Percentiles rank a stretch among this genome's conserved stretches.
phyloP scores from a whole-genome alignment of 2,888 invertebrate species.

The Mechanitis mazaeus region DNA sequence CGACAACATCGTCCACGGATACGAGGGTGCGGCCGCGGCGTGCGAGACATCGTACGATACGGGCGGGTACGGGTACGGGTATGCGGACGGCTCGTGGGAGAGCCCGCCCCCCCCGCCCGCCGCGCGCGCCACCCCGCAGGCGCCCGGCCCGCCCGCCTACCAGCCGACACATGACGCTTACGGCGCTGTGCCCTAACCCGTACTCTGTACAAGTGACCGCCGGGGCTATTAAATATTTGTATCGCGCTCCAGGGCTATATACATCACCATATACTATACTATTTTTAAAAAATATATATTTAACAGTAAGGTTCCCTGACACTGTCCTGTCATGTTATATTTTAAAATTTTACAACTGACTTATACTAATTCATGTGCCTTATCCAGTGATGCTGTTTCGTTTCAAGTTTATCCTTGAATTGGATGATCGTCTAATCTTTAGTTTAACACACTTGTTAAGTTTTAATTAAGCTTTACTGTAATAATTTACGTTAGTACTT shows the following conservation, averaged over 20 bases:
- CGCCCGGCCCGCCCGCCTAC: constrained; percentile 69
- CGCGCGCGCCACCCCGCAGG: constrained; percentile 62
- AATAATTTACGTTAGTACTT: too few species aligned
- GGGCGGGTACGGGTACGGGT: constrained; percentile 36
- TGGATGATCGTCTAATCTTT: background rate
- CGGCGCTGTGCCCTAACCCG: constrained; percentile 37
- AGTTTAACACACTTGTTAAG: background rate
- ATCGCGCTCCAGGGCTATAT: background rate
- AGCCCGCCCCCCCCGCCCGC: constrained; percentile 62
- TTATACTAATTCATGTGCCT: constrained; percentile 2
- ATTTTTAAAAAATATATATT: background rate
- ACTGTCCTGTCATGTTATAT: background rate
- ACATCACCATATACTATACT: background rate
- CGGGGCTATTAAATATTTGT: too few species aligned
- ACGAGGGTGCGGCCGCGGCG: constrained; percentile 48
- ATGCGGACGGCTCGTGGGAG: constrained; percentile 46
- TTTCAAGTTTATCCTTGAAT: background rate
- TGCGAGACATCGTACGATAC: constrained; percentile 44
- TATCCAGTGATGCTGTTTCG: constrained; percentile 1
- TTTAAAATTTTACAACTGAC: background rate
- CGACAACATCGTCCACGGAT: constrained; percentile 46
- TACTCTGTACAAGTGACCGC: constrained; percentile 3
- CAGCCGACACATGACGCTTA: constrained; percentile 55
- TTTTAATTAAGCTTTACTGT: background rate
- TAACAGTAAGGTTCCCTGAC: background rate